phyloP scores from a whole-genome alignment of 2,888 invertebrate species.

The Strigamia transsilvanica region DNA sequence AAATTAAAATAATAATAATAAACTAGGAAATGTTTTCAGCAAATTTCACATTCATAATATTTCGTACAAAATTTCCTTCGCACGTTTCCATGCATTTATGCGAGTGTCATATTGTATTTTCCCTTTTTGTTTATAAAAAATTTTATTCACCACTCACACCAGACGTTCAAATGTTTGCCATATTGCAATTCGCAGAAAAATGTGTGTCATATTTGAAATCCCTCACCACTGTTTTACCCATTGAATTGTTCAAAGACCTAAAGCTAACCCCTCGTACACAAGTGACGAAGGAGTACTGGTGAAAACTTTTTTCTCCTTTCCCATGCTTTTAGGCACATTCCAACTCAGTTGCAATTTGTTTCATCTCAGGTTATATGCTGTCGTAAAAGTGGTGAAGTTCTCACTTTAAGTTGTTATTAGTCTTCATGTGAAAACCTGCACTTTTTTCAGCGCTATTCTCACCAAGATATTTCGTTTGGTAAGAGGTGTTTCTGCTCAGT shows the following conservation, averaged over 20 bases:
- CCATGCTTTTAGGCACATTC: slow-evolving; percentile 30
- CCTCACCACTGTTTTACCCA: slow-evolving; percentile 1
- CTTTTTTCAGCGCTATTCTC: slow-evolving; percentile 20
- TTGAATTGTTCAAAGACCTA: slow-evolving; percentile 10
- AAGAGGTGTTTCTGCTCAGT: slow-evolving; percentile 16
- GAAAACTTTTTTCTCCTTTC: slow-evolving; percentile 7
- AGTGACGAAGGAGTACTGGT: background rate
- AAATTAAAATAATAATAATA: too few relatives aligned
- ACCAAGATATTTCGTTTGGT: slow-evolving; percentile 16
- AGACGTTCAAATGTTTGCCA: background rate
- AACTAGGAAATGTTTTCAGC: too few relatives aligned
- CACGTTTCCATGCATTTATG: too few relatives aligned
- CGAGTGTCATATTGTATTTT: too few relatives aligned
- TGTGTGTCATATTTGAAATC: background rate
- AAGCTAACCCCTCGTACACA: slow-evolving; percentile 7
- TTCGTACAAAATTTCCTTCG: too few relatives aligned
- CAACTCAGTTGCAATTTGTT: slow-evolving; percentile 26
- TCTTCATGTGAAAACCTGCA: slow-evolving; percentile 21
- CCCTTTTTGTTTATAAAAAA: too few relatives aligned
- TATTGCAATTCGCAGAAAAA: background rate
- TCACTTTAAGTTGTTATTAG: slow-evolving; percentile 26
- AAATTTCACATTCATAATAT: too few relatives aligned
- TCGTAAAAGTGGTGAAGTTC: slow-evolving; percentile 30
- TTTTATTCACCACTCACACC: background rate
- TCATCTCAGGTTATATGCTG: slow-evolving; percentile 30